These are phyloP conservation scores for Oostethus manadensis DNA, from an alignment of 2,113 vertebrate species.

Conservation along the genomic window DNA sequence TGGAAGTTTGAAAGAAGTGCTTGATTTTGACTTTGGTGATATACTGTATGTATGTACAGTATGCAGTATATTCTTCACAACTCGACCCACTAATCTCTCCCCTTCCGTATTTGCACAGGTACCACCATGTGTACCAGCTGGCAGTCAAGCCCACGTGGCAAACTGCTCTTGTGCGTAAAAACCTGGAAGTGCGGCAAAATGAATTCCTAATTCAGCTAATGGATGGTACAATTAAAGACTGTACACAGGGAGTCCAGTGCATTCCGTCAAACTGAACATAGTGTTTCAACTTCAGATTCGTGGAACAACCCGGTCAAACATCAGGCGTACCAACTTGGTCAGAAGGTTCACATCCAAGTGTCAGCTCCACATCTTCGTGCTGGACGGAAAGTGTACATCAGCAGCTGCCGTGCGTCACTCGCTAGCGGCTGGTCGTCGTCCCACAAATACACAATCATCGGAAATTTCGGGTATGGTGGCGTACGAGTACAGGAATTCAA, in stretches of 20 bases:
- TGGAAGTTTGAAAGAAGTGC: too few relatives aligned
- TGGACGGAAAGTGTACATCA: slow-evolving; percentile 58
- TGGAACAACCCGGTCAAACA: slow-evolving; percentile 44
- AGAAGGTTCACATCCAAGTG: slow-evolving; percentile 59
- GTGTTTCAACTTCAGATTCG: slow-evolving; percentile 30
- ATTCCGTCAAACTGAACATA: neutral
- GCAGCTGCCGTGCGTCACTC: slow-evolving; percentile 52
- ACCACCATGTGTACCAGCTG: slow-evolving; percentile 56
- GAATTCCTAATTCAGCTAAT: slow-evolving; percentile 62
- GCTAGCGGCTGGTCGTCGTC: slow-evolving; percentile 10
- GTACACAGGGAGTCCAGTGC: neutral
- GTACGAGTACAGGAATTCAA: neutral
- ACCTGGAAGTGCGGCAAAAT: slow-evolving; percentile 31
- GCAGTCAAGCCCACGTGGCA: slow-evolving; percentile 61
- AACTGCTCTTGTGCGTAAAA: slow-evolving; percentile 40
- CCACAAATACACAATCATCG: slow-evolving; percentile 56
- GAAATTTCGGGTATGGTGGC: slow-evolving; percentile 65
- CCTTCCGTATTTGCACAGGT: slow-evolving; percentile 31
- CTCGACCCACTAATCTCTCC: neutral
- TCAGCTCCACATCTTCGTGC: slow-evolving; percentile 37
- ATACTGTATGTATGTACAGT: too few relatives aligned
- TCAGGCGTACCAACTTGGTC: slow-evolving; percentile 52
- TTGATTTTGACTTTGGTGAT: too few relatives aligned
- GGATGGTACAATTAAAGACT: slow-evolving; percentile 53
- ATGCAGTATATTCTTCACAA: too few relatives aligned